Evolutionary conservation across 2,113 vertebrate genomes (phyloP), one percentile per base, ranked within the genome.

Genomic region (Atrichornis clamosus): DNA sequence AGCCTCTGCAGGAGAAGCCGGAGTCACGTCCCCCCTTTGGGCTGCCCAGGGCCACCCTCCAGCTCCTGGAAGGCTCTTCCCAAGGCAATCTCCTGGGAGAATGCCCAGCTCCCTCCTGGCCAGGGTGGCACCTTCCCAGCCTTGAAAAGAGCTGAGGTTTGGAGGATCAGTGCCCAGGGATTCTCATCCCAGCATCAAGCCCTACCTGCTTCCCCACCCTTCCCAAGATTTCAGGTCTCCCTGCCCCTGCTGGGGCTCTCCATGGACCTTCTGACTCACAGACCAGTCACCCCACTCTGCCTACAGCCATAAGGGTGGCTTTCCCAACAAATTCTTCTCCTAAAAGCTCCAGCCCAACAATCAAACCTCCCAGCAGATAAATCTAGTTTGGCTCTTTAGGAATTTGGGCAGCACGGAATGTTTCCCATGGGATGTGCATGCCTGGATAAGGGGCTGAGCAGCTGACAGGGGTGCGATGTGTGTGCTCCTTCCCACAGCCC

Each of bases 1-100:
- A 98, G 87, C 60, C 55, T 96, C 98, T 99, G 92, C 37, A 5
- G 49, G 24, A 59, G 15, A 63, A 14, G 35, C 3, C 4, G 5
- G 10, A 23, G 20, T 46, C 85, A 17, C 4, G 0, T 11, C 60
- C 58, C 6, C 47, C 44, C 39, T 4, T 4, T 16, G 2, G 55
- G 37, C 67, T 44, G 35, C 46, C 50, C 56, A 0, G 2, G 0
- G 30, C 24, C n/a, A 1, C 26, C 13, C 59, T 7, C 12, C 72
- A 5, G 62, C 4, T 3, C 56, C 69, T 2, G 69, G 6, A 3
- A 44, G 28, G 37, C 32, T 53, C 49, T 50, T 60, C 33, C 74
- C 50, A 5, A n/a, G 69, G 10, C 55, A 18, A 10, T 4, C 28
- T 28, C 32, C 35, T 0, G 21, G 27, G 53, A 23, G 63, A 58